A percentile compares a stretch with the other conserved stretches of the same genome.
Evolutionary conservation across 2,113 vertebrate species (phyloP).

Genomic region (Cacatua alba): DNA sequence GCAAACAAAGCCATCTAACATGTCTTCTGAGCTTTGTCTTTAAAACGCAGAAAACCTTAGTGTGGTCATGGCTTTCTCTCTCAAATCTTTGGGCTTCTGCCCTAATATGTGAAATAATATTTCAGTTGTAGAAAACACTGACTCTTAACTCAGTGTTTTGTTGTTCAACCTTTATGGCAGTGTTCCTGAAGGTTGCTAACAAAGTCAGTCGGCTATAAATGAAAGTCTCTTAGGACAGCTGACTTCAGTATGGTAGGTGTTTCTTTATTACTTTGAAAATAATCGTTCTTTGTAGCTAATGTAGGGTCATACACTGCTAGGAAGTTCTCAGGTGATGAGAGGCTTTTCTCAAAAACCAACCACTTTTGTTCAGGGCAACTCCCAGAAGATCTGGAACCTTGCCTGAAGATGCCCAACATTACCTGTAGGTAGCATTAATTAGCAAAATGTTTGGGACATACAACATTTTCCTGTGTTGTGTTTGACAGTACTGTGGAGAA

Average conservation of each 20-base stretch:
- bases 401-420: neutral
- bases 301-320: neutral
- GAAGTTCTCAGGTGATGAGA: neutral
- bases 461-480: neutral
- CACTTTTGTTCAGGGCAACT: neutral
- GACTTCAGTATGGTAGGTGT: neutral
- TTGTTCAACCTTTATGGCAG: neutral
- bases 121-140: neutral
- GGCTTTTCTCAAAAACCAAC: neutral
- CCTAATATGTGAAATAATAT: neutral
- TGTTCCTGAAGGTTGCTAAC: neutral
- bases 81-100: neutral
- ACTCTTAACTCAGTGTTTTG: neutral
- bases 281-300: neutral
- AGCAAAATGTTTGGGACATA: neutral
- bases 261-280: neutral
- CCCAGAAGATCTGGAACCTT: neutral
- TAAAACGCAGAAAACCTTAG: neutral
- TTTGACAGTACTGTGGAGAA: neutral
- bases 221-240: neutral
- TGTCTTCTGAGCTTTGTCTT: neutral
- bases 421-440: neutral
- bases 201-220: neutral
- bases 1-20: neutral
- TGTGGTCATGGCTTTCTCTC: neutral